Evolutionary conservation across 1,140 invertebrate genomes (phyloP), one percentile per base, ranked within the genome.

Genomic region (Heterodera carotae): DNA sequence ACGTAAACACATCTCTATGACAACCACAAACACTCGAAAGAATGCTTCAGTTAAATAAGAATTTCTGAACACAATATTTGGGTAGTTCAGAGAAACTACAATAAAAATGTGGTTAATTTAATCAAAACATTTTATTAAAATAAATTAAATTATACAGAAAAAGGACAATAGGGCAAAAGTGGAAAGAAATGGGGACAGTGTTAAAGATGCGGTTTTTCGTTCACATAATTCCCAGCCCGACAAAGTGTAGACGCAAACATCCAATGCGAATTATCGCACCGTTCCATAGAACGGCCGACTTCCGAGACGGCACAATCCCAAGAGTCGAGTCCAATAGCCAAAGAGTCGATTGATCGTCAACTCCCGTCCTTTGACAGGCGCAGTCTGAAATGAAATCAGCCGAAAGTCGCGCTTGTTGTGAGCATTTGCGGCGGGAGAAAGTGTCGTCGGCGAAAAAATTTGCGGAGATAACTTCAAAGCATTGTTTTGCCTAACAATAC

Each of bases 211-310:
- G 27, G 36, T 29, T 12, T 29, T 29, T 62, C 27, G 18, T 56
- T 74, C 33, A 74, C 4, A 67, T 43, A 43, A 69, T 64, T 7
- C 75, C 62, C n/a, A 76, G 76, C 18, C 62, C 31, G 56, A 79
- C 62, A 78, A 78, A 78, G 27, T 75, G 36, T 25, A 78, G 53
- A 33, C 60, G 27, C 29, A 78, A 33, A 78, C 77, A 78, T 27
- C 77, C 77, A 53, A 78, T 39, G 29, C 29, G 75, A 29, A 78
- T 69, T 69, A 78, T 39, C 22, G 77, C 75, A 39, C 77, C 77
- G 48, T 74, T 77, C 43, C 77, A 48, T 3, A 78, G 33, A 29
- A 59, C 68, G 43, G 53, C n/a, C 56, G 76, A 78, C 34, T 33
- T 48, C 33, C 29, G 48, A 12, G n/a, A 31, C 33, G 77, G 66